These are phyloP conservation scores for Scolopax mira DNA, from an alignment of 2,113 vertebrate genomes.

Conservation along the genomic window DNA sequence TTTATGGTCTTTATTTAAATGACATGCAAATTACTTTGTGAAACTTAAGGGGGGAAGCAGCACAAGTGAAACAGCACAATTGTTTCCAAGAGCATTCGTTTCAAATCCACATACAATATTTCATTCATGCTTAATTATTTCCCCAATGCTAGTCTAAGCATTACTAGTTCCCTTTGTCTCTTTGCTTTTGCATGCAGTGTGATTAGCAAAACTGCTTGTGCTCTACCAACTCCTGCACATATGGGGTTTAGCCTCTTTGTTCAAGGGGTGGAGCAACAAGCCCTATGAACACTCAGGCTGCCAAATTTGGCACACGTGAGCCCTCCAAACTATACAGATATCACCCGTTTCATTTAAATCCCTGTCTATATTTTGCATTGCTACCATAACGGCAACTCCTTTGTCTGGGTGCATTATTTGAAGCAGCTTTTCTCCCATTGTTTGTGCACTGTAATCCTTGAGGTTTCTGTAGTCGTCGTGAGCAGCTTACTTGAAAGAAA, in stretches of 20 bases:
- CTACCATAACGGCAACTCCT: constrained; percentile 8
- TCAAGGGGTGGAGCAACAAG: constrained; percentile 47
- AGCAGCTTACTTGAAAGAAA: constrained; percentile 63
- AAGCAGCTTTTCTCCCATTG: constrained; percentile 58
- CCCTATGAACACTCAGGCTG: neutral
- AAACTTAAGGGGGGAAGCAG: constrained; percentile 20
- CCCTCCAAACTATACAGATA: constrained; percentile 29
- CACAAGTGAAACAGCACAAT: constrained; percentile 47
- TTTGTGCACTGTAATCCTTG: constrained; percentile 62
- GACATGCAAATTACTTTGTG: constrained; percentile 54
- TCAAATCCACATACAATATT: constrained; percentile 50
- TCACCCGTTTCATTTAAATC: constrained; percentile 6
- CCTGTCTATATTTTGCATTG: constrained; percentile 22
- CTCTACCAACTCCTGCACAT: constrained; percentile 17
- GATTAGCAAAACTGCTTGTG: constrained; percentile 46
- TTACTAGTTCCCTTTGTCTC: constrained; percentile 62
- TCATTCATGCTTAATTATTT: constrained; percentile 58
- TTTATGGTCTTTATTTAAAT: constrained; percentile 62
- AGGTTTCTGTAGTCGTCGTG: constrained; percentile 33
- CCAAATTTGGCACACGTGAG: constrained; percentile 43
- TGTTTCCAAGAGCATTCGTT: constrained; percentile 50
- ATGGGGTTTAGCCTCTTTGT: constrained; percentile 64
- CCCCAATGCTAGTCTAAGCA: constrained; percentile 23
- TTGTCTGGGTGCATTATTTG: constrained; percentile 54
- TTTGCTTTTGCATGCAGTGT: constrained; percentile 31